A percentile compares a stretch with the other conserved stretches of the same genome.
Conservation (phyloP, 2,888 invertebrate genomes). For the Isotomurus palustris region DNA sequence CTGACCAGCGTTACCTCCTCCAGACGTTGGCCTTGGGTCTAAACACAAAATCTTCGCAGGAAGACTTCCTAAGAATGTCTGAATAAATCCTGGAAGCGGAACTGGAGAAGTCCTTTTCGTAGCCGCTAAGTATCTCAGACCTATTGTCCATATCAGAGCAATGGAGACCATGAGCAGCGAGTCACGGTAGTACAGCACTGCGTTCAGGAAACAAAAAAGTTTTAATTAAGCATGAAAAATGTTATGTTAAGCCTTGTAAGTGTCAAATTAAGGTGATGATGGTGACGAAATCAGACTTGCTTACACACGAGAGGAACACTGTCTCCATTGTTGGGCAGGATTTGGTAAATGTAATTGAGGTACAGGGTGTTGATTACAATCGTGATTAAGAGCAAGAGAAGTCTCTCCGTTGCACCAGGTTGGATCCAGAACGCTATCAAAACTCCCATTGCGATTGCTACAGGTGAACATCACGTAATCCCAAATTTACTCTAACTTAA, state of each 20-base stretch:
- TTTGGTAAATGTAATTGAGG: constrained; percentile 40
- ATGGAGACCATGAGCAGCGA: constrained; percentile 42
- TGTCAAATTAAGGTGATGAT: neutral
- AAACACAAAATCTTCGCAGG: constrained; percentile 43
- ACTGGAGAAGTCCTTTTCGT: constrained; percentile 45
- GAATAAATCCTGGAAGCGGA: constrained; percentile 41
- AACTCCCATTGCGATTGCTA: constrained; percentile 41
- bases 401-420: constrained; percentile 41
- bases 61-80: constrained; percentile 35
- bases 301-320: constrained; percentile 44
- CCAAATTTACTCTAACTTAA: neutral
- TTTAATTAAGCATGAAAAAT: too few species aligned
- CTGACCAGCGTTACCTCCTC: neutral
- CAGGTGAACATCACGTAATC: neutral
- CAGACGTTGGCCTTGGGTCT: constrained; percentile 40
- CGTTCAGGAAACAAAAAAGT: too few species aligned
- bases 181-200: constrained; percentile 45
- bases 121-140: constrained; percentile 43
- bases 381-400: constrained; percentile 36
- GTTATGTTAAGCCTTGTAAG: too few species aligned
- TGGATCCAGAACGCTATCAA: constrained; percentile 45
- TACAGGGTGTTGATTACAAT: constrained; percentile 42
- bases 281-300: too few species aligned
- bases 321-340: constrained; percentile 44
- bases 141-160: constrained; percentile 45